Conservation (phyloP, 2,797 vertebrate genomes). For the Oreortyx pictus region DNA sequence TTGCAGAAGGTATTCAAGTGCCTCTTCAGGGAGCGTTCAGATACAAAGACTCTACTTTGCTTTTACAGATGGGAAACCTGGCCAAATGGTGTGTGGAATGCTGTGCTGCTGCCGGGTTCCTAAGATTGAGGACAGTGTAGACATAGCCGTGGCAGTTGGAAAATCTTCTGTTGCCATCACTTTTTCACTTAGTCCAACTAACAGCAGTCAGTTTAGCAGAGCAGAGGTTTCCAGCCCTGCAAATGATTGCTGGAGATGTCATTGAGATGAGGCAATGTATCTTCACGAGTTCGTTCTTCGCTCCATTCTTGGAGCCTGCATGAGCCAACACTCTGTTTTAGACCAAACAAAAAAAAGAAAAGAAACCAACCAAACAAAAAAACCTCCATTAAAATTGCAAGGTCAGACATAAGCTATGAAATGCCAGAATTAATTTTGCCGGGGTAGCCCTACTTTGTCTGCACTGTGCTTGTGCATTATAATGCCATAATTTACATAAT, state of each 20-base stretch:
- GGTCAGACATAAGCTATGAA: background rate
- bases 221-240: background rate
- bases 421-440: constrained; percentile 33
- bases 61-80: background rate
- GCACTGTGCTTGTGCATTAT: background rate
- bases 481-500: constrained; percentile 2
- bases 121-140: rapidly evolving
- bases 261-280: background rate
- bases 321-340: background rate
- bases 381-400: background rate
- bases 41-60: background rate
- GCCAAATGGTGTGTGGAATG: too few species aligned
- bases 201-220: background rate
- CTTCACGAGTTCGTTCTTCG: background rate
- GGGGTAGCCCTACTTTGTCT: background rate
- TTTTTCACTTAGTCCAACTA: background rate
- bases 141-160: background rate
- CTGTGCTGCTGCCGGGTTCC: background rate
- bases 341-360: background rate
- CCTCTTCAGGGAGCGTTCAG: background rate
- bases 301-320: background rate
- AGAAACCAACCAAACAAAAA: background rate
- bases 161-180: background rate
- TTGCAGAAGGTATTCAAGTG: background rate
- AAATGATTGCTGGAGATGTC: background rate